These are phyloP conservation scores for Sebastes nivosus DNA, from an alignment of 2,797 vertebrate genomes.

Conservation along the genomic window DNA sequence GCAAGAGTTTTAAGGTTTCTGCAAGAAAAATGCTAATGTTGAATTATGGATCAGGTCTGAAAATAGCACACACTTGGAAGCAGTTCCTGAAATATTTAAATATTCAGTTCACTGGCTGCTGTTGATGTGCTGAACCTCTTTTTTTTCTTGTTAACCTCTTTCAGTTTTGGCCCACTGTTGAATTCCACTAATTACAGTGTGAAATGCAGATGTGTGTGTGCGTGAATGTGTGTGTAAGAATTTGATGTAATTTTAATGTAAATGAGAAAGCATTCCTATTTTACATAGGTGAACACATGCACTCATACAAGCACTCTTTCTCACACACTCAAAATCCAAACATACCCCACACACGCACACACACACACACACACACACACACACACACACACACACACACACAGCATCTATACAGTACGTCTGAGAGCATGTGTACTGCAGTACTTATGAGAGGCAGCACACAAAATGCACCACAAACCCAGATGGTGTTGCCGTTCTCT, in stretches of 20 bases:
- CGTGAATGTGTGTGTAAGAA: not conserved
- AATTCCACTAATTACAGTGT: constrained; percentile 44
- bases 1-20: constrained; percentile 73
- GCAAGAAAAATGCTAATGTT: constrained; percentile 77
- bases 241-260: not conserved
- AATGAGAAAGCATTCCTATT: not conserved
- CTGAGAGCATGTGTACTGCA: constrained; percentile 6
- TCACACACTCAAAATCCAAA: not conserved
- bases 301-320: not conserved
- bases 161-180: constrained; percentile 46
- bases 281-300: not conserved
- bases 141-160: constrained; percentile 58
- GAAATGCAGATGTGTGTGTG: not conserved
- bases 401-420: not conserved
- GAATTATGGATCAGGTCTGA: constrained; percentile 84
- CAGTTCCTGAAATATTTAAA: constrained; percentile 84
- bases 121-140: constrained; percentile 68
- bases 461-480: constrained; percentile 19
- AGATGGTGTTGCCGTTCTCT: constrained; percentile 28
- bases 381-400: not conserved
- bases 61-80: constrained; percentile 84
- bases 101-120: constrained; percentile 73
- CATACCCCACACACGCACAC: not conserved
- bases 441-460: constrained; percentile 1
- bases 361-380: too few relatives aligned